Evolutionary conservation across 2,888 invertebrate genomes (phyloP).

Genomic region (Drosophila pseudotakahashii): DNA sequence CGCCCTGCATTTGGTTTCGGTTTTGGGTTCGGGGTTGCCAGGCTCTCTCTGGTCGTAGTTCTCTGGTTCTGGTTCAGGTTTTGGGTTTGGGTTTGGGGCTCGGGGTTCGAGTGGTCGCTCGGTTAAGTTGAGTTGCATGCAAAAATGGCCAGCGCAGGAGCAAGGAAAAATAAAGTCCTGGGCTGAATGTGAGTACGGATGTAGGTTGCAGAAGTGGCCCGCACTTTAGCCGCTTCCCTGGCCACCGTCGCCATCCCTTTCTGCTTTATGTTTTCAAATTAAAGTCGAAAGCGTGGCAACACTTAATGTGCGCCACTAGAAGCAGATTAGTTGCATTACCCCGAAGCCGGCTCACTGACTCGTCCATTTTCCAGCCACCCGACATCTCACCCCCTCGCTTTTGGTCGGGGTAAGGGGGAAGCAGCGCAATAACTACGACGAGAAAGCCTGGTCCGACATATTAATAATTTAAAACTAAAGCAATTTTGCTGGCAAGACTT

Average conservation of each 20-base stretch:
- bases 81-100: constrained; percentile 12
- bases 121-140: constrained; percentile 57
- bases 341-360: constrained; percentile 34
- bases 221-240: constrained; percentile 57
- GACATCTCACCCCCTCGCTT: background rate
- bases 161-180: constrained; percentile 30
- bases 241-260: constrained; percentile 18
- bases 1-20: constrained; percentile 40
- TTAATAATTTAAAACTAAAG: constrained; percentile 49
- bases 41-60: constrained; percentile 6
- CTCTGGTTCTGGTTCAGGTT: constrained; percentile 6
- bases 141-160: constrained; percentile 51
- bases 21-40: constrained; percentile 11
- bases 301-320: constrained; percentile 78
- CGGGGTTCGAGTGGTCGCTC: constrained; percentile 51
- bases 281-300: constrained; percentile 79
- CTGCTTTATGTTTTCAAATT: constrained; percentile 76
- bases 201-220: constrained; percentile 59
- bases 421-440: constrained; percentile 4
- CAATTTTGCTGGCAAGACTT: constrained; percentile 19
- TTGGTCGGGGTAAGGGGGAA: background rate
- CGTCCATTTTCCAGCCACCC: constrained; percentile 27
- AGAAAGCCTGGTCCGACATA: constrained; percentile 26
- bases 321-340: constrained; percentile 76
- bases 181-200: constrained; percentile 8